These are phyloP conservation scores for Brachyptera risi DNA, from an alignment of 2,888 invertebrate genomes.

Conservation along the genomic window DNA sequence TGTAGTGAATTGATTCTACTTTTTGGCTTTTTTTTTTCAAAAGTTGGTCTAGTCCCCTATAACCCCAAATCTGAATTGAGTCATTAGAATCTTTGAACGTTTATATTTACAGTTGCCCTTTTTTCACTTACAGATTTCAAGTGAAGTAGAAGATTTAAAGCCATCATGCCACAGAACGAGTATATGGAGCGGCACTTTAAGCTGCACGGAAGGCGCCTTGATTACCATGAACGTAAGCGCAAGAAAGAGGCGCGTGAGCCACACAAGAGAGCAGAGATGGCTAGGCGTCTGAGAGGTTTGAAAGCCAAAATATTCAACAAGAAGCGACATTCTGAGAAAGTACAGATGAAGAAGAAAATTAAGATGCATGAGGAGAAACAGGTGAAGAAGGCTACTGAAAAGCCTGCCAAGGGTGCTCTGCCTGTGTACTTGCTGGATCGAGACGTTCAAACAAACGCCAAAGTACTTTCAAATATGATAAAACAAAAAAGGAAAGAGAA, in stretches of 20 bases:
- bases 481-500: conserved; percentile 99
- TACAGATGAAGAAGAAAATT: conserved; percentile 98
- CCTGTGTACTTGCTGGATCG: conserved; percentile 97
- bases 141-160: neutral
- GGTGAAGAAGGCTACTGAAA: conserved; percentile 76
- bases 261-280: conserved; percentile 86
- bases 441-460: conserved; percentile 89
- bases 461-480: conserved; percentile 97
- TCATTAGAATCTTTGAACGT: conserved; percentile 23
- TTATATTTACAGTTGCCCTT: neutral
- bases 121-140: neutral
- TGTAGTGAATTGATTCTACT: too few relatives aligned
- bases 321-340: conserved; percentile 94
- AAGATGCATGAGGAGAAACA: conserved; percentile 95
- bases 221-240: conserved; percentile 95
- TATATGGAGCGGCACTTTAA: conserved; percentile 98
- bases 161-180: conserved; percentile 96
- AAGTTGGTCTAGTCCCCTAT: neutral
- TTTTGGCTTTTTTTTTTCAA: too few relatives aligned
- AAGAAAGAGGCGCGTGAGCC: conserved; percentile 94
- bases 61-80: conserved; percentile 17
- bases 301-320: conserved; percentile 98
- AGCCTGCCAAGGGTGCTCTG: conserved; percentile 84
- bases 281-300: conserved; percentile 87
- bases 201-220: conserved; percentile 90